Conservation (phyloP, 2,113 vertebrate species). For the Bolborhynchus lineola region DNA sequence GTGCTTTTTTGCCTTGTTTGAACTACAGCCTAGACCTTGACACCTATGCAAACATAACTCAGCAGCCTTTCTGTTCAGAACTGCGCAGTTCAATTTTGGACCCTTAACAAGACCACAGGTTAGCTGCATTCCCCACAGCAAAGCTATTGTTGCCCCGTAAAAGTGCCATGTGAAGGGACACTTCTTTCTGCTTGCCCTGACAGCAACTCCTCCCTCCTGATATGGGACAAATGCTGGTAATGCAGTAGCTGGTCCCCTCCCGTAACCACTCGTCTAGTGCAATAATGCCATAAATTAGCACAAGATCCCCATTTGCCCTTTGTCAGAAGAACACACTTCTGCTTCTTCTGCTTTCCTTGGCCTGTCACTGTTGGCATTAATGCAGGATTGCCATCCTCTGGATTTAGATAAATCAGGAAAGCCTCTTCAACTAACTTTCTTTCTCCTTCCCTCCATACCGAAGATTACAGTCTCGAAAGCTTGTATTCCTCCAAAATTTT, state of each 20-base stretch:
- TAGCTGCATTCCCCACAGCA: rapidly evolving
- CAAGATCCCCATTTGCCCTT: not conserved
- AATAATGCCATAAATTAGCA: not conserved
- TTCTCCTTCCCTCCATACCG: not conserved
- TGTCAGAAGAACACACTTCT: not conserved
- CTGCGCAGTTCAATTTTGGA: not conserved
- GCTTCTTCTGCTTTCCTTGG: not conserved
- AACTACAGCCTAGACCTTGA: not conserved
- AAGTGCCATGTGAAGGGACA: not conserved
- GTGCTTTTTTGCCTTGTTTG: not conserved
- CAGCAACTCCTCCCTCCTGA: not conserved
- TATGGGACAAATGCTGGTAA: rapidly evolving
- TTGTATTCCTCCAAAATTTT: not conserved
- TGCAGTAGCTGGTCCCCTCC: not conserved
- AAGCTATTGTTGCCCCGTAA: rapidly evolving
- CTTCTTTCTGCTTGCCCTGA: not conserved
- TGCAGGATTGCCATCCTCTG: not conserved
- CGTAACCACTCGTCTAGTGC: not conserved
- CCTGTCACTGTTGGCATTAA: not conserved
- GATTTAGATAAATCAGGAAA: not conserved
- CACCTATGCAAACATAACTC: not conserved
- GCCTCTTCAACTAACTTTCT: not conserved
- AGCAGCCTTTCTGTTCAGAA: not conserved
- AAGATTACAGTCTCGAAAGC: not conserved
- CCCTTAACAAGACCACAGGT: not conserved